Percentiles rank a stretch among this genome's conserved stretches.
These are phyloP conservation scores for Ganaspis sp. DNA, from an alignment of 1,140 invertebrate species.

Conservation along the genomic window DNA sequence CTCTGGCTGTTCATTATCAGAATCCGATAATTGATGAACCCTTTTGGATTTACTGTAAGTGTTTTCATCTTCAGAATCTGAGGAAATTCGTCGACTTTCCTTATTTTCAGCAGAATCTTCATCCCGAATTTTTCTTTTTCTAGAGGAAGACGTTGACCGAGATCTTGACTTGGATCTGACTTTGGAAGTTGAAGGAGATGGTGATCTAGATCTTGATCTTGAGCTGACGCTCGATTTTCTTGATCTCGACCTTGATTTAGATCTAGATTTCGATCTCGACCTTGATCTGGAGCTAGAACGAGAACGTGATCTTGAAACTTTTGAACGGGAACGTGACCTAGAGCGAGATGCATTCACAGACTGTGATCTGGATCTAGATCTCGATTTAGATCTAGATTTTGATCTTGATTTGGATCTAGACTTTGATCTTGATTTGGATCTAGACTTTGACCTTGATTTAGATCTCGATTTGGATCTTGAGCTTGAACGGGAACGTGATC, in stretches of 20 bases:
- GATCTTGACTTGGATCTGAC: constrained; percentile 67
- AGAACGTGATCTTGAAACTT: constrained; percentile 41
- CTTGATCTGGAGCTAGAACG: constrained; percentile 47
- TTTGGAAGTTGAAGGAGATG: constrained; percentile 65
- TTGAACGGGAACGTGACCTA: not conserved
- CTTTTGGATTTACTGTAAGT: constrained; percentile 61
- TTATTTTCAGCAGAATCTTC: constrained; percentile 68
- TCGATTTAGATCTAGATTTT: constrained; percentile 67
- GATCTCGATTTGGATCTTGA: constrained; percentile 63
- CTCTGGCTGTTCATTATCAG: constrained; percentile 58
- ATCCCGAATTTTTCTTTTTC: constrained; percentile 63
- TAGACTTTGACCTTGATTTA: constrained; percentile 66
- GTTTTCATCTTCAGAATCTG: constrained; percentile 68
- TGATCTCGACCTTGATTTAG: constrained; percentile 55
- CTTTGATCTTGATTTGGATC: constrained; percentile 65
- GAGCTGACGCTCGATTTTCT: constrained; percentile 47
- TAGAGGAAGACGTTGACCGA: constrained; percentile 66
- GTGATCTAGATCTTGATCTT: constrained; percentile 58
- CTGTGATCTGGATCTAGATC: too few relatives aligned
- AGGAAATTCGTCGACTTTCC: constrained; percentile 63
- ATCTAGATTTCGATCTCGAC: constrained; percentile 67
- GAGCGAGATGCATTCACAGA: too few relatives aligned
- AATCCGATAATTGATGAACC: constrained; percentile 60
- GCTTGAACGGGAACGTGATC: constrained; percentile 51
- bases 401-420: constrained; percentile 68